Percentiles rank a stretch among this genome's conserved stretches.
phyloP scores from a whole-genome alignment of 1,140 invertebrate species.

The Sogatella furcifera region DNA sequence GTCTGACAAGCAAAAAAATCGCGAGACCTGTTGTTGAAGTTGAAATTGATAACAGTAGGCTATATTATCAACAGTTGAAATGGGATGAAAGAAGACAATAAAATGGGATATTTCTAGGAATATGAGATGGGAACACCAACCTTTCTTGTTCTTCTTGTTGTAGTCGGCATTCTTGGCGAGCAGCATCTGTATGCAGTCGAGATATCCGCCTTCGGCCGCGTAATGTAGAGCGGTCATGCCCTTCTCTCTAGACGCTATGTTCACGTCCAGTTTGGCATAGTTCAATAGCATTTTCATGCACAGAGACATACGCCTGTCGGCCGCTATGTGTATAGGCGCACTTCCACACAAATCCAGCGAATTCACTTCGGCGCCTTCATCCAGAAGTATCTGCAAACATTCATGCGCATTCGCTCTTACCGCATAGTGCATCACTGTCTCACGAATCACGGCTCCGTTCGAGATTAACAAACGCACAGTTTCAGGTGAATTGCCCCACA shows the following conservation, averaged over 20 bases:
- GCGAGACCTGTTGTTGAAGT: too few relatives aligned
- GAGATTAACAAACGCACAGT: slow-evolving; percentile 58
- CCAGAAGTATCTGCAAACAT: slow-evolving; percentile 57
- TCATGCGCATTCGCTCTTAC: slow-evolving; percentile 61
- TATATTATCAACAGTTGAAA: too few relatives aligned
- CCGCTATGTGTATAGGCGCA: slow-evolving; percentile 63
- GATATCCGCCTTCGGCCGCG: slow-evolving; percentile 59
- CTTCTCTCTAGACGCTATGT: slow-evolving; percentile 20
- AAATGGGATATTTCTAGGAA: too few relatives aligned
- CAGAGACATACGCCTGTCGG: slow-evolving; percentile 54
- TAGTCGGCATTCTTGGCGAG: slow-evolving; percentile 60
- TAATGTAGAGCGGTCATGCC: slow-evolving; percentile 61
- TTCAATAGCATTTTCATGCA: slow-evolving; percentile 42
- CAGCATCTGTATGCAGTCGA: slow-evolving; percentile 53
- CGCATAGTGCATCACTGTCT: slow-evolving; percentile 65
- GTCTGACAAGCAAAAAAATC: too few relatives aligned
- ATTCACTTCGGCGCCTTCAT: slow-evolving; percentile 56
- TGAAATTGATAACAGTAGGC: too few relatives aligned
- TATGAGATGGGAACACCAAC: too few relatives aligned
- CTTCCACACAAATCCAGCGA: slow-evolving; percentile 55
- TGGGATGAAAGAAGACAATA: too few relatives aligned
- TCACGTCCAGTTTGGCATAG: slow-evolving; percentile 18
- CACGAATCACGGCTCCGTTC: slow-evolving; percentile 49
- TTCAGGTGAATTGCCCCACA: slow-evolving; percentile 62
- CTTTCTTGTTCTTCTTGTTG: slow-evolving; percentile 55